A percentile compares a stretch with the other conserved stretches of the same genome.
Evolutionary conservation across 1,140 invertebrate species (phyloP).

Genomic region (Drosophila lacertosa): DNA sequence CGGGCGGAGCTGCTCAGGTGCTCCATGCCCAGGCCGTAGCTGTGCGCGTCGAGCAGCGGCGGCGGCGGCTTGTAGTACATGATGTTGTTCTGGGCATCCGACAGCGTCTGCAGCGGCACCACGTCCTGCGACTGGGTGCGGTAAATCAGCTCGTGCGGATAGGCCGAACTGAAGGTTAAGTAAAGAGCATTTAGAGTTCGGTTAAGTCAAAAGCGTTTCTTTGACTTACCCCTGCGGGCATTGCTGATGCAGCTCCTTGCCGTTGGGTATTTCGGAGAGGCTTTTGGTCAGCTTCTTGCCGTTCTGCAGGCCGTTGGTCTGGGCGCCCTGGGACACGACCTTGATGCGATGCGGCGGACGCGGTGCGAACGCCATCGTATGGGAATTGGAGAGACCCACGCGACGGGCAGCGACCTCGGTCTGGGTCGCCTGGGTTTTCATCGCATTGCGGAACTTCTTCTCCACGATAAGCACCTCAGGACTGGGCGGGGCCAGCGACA

Average conservation of each 20-base stretch:
- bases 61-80: slow-evolving; percentile 80
- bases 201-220: too few species aligned
- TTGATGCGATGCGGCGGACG: slow-evolving; percentile 89
- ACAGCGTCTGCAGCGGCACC: slow-evolving; percentile 54
- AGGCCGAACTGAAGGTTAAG: slow-evolving; percentile 34
- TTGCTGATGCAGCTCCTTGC: slow-evolving; percentile 57
- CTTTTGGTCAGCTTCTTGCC: slow-evolving; percentile 92
- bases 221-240: slow-evolving; percentile 60
- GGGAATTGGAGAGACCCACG: slow-evolving; percentile 88
- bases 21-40: slow-evolving; percentile 70
- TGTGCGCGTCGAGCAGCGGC: slow-evolving; percentile 60
- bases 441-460: slow-evolving; percentile 92
- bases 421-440: slow-evolving; percentile 97
- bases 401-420: slow-evolving; percentile 88
- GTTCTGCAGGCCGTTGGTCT: slow-evolving; percentile 91
- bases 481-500: slow-evolving; percentile 63
- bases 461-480: slow-evolving; percentile 85
- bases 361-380: slow-evolving; percentile 91
- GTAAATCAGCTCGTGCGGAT: slow-evolving; percentile 90
- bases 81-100: slow-evolving; percentile 76
- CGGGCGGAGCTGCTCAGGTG: slow-evolving; percentile 58
- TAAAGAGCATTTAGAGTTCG: too few species aligned
- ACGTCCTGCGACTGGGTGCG: slow-evolving; percentile 92
- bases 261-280: slow-evolving; percentile 89
- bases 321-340: slow-evolving; percentile 94